Evolutionary conservation across 2,888 invertebrate species (phyloP), one percentile per base, ranked within the genome.

Genomic region (Syrista parreyssii): DNA sequence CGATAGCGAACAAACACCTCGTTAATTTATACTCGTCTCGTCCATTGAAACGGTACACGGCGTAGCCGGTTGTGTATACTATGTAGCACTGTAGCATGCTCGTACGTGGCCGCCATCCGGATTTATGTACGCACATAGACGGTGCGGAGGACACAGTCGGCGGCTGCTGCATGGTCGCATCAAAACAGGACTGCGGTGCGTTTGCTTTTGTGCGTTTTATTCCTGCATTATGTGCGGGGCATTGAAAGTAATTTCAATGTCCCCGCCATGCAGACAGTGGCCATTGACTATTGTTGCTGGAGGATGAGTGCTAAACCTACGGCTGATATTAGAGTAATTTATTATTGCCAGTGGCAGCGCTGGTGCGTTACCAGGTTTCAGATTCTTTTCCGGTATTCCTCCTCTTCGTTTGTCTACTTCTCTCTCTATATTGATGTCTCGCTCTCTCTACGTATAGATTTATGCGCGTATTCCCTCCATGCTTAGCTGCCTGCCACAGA

Each of bases 21-120:
- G 83, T 85, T 85, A 85, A 85, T 85, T 85, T 82, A 84, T 85
- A 82, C 77, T 79, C 80, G 79, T 76, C 79, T 77, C 78, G 81
- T 40, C 78, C 80, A 82, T 84, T 83, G 75, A 81, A 76, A 75
- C 71, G 71, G 68, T 68, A 75, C 9, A 72, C 75, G 69, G 68
- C 79, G 68, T 35, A 55, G 69, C 74, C 23, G 55, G 55, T 55
- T 55, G 23, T 55, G 23, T 23, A 55, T 55, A 55, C 55, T 55
- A 55, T 55, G 23, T 55, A 23, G 55, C 23, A 55, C 23, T 55
- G 30, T 71, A 71, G 71, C 33, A 71, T 9, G 30, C 31, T 71
- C 71, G 71, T 71, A 30, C 71, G 71, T 71, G 23, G 31, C 31
- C 71, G 33, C 71, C 31, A 11, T 32, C 12, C 71, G 71, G 31